Conservation (phyloP, 2,888 invertebrate genomes). For the Venustoraphidia nigricollis region DNA sequence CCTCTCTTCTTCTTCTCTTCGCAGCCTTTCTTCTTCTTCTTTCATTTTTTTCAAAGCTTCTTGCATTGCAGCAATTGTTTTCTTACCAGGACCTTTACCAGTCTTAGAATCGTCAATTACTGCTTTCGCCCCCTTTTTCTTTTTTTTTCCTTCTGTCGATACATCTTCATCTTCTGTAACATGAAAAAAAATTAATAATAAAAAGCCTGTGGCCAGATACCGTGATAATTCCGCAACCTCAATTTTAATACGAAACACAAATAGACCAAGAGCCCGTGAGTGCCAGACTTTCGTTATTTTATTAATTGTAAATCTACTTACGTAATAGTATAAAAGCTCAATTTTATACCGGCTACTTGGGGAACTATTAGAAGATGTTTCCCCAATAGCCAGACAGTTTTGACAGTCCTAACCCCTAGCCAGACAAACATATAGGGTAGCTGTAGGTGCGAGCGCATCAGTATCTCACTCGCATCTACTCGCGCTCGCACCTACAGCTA, state of each 20-base stretch:
- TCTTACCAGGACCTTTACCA: conserved; percentile 62
- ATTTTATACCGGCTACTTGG: too few species aligned
- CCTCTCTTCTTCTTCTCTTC: conserved; percentile 67
- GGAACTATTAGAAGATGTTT: too few species aligned
- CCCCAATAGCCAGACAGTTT: too few species aligned
- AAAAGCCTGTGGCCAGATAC: neutral
- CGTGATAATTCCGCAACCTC: neutral
- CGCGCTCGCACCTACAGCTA: too few species aligned
- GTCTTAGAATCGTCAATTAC: conserved; percentile 38
- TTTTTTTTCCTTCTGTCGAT: conserved; percentile 31
- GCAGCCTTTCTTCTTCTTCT: conserved; percentile 71
- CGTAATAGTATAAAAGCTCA: too few species aligned
- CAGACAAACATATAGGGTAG: too few species aligned
- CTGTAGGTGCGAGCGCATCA: too few species aligned
- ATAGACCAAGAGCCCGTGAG: too few species aligned
- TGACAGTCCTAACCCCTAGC: too few species aligned
- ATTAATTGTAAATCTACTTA: too few species aligned
- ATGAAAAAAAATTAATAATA: conserved; percentile 1
- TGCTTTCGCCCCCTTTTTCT: conserved; percentile 29
- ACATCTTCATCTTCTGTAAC: conserved; percentile 19
- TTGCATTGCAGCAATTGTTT: conserved; percentile 81
- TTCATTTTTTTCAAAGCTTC: conserved; percentile 76
- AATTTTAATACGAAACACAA: neutral
- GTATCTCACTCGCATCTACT: too few species aligned
- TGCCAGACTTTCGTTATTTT: too few species aligned